Evolutionary conservation across 2,113 vertebrate genomes (phyloP).

Genomic region (Ochotona princeps): DNA sequence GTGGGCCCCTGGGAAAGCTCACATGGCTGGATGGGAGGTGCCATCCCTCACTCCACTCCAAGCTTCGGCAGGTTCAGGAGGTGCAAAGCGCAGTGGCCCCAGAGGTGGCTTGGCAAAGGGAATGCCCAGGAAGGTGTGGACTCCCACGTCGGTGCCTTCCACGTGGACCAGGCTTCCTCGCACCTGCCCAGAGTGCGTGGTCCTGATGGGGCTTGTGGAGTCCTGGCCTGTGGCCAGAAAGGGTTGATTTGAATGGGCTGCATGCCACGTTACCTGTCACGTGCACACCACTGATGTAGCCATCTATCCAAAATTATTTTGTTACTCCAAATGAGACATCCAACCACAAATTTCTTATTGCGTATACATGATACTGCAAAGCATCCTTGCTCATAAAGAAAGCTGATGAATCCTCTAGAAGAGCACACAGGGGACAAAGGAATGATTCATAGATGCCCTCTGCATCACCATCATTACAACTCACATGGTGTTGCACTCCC

Average conservation of each 20-base stretch:
- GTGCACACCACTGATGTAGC: too few species aligned
- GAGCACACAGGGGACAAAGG: too few species aligned
- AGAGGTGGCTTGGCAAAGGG: constrained; percentile 93
- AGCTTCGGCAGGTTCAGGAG: constrained; percentile 86
- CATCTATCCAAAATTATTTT: too few species aligned
- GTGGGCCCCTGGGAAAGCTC: constrained; percentile 73
- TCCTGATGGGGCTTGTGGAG: constrained; percentile 83
- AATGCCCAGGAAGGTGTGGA: constrained; percentile 89
- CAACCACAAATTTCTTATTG: too few species aligned
- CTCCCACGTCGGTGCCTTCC: constrained; percentile 82
- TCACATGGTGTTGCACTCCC: too few species aligned
- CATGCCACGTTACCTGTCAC: too few species aligned
- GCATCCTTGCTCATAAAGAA: too few species aligned
- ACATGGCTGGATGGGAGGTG: constrained; percentile 88
- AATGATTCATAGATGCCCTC: too few species aligned
- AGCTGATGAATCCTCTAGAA: too few species aligned
- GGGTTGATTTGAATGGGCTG: neutral
- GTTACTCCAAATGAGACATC: too few species aligned
- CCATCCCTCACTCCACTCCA: constrained; percentile 90
- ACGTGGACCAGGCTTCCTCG: constrained; percentile 85
- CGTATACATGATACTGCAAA: too few species aligned
- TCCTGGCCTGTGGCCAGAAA: constrained; percentile 62
- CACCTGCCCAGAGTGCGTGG: constrained; percentile 85
- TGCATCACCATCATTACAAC: too few species aligned
- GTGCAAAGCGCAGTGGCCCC: constrained; percentile 88